phyloP scores from a whole-genome alignment of 2,797 vertebrate genomes.

The Pseudopleuronectes americanus region DNA sequence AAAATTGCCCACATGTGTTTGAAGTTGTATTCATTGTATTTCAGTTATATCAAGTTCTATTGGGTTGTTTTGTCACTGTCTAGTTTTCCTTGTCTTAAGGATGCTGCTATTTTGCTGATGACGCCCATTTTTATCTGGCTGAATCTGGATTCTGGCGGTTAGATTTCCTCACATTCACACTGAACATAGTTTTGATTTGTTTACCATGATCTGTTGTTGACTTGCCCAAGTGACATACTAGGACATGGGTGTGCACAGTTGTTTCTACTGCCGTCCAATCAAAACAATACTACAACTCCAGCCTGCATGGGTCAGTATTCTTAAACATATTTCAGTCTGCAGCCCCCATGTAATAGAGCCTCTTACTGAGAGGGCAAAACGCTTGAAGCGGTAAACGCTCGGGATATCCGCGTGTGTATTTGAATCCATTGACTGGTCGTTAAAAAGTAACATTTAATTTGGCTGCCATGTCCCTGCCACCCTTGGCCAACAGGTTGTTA shows the following conservation, averaged over 20 bases:
- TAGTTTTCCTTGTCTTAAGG: constrained; percentile 6
- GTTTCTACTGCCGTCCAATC: constrained; percentile 14
- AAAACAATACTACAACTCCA: background rate
- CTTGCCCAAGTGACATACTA: constrained; percentile 21
- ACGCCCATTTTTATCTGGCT: constrained; percentile 18
- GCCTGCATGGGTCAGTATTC: no score
- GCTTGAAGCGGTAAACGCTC: background rate
- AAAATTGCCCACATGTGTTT: background rate
- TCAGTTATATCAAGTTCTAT: no score
- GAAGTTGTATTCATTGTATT: background rate
- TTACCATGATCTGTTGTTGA: background rate
- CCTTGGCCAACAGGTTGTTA: constrained; percentile 49
- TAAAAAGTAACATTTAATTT: constrained; percentile 32
- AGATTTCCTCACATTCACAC: background rate
- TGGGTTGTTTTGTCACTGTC: no score
- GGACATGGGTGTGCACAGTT: constrained; percentile 6
- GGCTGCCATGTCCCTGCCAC: constrained; percentile 20
- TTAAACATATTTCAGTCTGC: no score
- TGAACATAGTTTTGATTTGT: constrained; percentile 37
- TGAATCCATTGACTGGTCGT: constrained; percentile 7
- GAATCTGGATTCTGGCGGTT: constrained; percentile 20
- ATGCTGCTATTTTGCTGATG: constrained; percentile 11
- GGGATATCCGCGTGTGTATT: background rate
- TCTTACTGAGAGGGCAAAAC: background rate
- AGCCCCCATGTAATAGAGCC: background rate